A percentile compares a stretch with the other conserved stretches of the same genome.
These are phyloP conservation scores for Microtus ochrogaster DNA, from an alignment of 2,113 vertebrate genomes.

Conservation along the genomic window DNA sequence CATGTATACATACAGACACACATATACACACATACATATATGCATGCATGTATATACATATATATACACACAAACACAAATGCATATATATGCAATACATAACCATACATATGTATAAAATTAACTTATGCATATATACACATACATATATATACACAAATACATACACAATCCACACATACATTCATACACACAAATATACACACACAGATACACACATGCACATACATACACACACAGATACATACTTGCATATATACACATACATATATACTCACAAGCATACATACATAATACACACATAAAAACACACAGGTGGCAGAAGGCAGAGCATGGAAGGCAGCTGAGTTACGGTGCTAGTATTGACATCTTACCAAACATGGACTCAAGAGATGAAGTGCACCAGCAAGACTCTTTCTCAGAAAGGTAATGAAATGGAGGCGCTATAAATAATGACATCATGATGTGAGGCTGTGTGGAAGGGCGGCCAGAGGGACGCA, in stretches of 20 bases:
- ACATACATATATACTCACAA: accelerated
- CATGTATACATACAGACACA: not conserved
- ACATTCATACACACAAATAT: accelerated
- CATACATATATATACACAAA: not conserved
- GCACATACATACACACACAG: not conserved
- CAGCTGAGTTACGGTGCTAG: not conserved
- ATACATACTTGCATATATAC: accelerated
- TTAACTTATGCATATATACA: no score
- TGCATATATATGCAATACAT: not conserved
- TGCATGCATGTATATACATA: not conserved
- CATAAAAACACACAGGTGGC: not conserved
- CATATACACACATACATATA: not conserved
- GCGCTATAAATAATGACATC: constrained; percentile 58
- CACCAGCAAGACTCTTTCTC: constrained; percentile 31
- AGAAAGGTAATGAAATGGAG: constrained; percentile 38
- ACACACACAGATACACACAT: not conserved
- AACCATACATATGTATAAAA: not conserved
- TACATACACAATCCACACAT: not conserved
- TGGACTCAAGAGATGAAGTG: not conserved
- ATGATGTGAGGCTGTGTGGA: constrained; percentile 53
- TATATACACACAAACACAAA: not conserved
- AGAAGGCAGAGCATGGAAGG: not conserved
- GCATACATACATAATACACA: no score
- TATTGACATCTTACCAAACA: not conserved
- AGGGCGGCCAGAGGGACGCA: not conserved